Conservation (phyloP, 2,888 invertebrate species). For the Polyploca ridens region DNA sequence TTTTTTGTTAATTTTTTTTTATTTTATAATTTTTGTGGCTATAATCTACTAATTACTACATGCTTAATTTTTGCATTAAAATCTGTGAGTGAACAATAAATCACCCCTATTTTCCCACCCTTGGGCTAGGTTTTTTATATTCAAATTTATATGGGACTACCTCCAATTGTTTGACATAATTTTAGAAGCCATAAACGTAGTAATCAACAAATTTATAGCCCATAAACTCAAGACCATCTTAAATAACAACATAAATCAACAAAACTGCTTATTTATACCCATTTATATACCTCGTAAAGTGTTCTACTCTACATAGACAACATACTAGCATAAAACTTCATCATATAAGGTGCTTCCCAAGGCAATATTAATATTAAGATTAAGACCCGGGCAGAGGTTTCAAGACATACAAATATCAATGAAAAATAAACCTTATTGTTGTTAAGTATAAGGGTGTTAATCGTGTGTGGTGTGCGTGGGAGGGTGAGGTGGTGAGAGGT, state of each 20-base stretch:
- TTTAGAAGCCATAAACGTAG: neutral
- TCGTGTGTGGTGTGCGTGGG: slow-evolving; percentile 29
- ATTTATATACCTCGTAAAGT: slow-evolving; percentile 39
- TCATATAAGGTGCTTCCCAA: slow-evolving; percentile 74
- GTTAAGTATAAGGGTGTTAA: slow-evolving; percentile 31
- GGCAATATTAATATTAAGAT: slow-evolving; percentile 81
- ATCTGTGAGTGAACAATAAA: too few species aligned
- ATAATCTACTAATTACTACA: too few species aligned
- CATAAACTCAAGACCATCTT: neutral
- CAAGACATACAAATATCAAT: slow-evolving; percentile 9
- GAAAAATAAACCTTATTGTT: slow-evolving; percentile 14
- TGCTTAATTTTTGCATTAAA: too few species aligned
- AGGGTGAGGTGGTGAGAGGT: slow-evolving; percentile 45
- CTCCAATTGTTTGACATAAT: neutral
- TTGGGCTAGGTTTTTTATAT: too few species aligned
- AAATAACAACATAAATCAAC: slow-evolving; percentile 1
- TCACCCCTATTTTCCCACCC: too few species aligned
- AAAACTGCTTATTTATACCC: slow-evolving; percentile 47
- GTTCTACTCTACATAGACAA: slow-evolving; percentile 40
- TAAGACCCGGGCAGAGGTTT: slow-evolving; percentile 52
- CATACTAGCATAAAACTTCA: slow-evolving; percentile 71
- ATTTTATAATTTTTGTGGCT: too few species aligned
- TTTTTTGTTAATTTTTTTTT: too few species aligned
- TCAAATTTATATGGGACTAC: too few species aligned
- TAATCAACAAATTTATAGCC: neutral